Conservation (phyloP, 1,140 invertebrate genomes). For the Trypoxylus dichotomus region DNA sequence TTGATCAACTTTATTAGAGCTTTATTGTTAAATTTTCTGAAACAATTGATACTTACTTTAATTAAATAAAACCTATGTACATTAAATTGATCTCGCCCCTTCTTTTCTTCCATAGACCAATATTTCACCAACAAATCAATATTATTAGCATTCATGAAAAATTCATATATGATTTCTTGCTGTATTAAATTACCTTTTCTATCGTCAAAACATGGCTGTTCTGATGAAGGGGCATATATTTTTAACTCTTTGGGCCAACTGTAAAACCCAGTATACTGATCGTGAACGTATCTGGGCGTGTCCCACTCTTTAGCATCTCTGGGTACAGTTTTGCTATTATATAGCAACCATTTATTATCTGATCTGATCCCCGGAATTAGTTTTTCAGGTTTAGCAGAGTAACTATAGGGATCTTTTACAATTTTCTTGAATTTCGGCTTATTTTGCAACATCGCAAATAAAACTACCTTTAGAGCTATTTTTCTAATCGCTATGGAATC, state of each 20-base stretch:
- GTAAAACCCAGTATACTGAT: conserved; percentile 76
- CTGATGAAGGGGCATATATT: conserved; percentile 63
- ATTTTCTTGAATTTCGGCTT: conserved; percentile 71
- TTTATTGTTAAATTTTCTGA: too few relatives aligned
- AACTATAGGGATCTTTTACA: conserved; percentile 45
- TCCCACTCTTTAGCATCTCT: conserved; percentile 75
- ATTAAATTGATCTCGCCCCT: conserved; percentile 81
- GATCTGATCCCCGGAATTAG: conserved; percentile 58
- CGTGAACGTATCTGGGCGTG: conserved; percentile 65
- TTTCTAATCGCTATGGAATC: conserved; percentile 78
- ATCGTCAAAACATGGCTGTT: conserved; percentile 61
- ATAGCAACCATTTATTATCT: conserved; percentile 78
- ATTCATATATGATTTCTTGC: conserved; percentile 62
- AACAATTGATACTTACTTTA: conserved; percentile 59
- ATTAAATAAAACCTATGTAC: conserved; percentile 68
- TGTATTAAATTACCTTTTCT: conserved; percentile 50
- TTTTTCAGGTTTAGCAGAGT: conserved; percentile 36
- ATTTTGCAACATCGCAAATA: conserved; percentile 73
- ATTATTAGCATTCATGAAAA: conserved; percentile 71
- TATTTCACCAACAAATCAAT: conserved; percentile 74
- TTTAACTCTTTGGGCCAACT: conserved; percentile 73
- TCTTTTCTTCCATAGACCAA: conserved; percentile 83
- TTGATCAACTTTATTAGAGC: too few relatives aligned
- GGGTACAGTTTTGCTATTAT: conserved; percentile 63
- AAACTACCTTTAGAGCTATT: conserved; percentile 64